Percentiles rank a stretch among this genome's conserved stretches.
These are phyloP conservation scores for Seira ritae DNA, from an alignment of 2,888 invertebrate genomes.

Conservation along the genomic window DNA sequence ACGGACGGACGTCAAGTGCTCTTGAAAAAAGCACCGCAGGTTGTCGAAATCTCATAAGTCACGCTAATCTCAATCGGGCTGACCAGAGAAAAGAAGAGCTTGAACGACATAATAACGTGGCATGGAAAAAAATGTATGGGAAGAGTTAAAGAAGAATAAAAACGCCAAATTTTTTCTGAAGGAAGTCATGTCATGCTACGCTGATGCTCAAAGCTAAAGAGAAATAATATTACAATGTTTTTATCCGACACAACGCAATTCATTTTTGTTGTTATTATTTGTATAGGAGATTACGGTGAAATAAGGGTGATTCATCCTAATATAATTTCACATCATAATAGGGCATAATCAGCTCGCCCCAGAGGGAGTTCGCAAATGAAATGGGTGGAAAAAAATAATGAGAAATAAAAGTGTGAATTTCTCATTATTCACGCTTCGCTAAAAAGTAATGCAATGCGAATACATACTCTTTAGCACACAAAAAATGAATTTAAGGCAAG, in stretches of 20 bases:
- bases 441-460: neutral
- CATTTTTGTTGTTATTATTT: constrained; percentile 39
- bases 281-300: constrained; percentile 35
- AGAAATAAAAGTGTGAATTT: constrained; percentile 38
- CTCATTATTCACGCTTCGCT: constrained; percentile 41
- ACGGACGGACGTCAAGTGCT: constrained; percentile 54
- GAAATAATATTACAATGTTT: constrained; percentile 42
- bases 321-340: constrained; percentile 52
- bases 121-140: neutral
- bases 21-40: constrained; percentile 61
- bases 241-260: constrained; percentile 18
- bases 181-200: neutral
- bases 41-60: constrained; percentile 69
- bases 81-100: neutral
- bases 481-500: too few relatives aligned
- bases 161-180: neutral
- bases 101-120: constrained; percentile 61
- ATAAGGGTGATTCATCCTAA: constrained; percentile 54
- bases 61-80: constrained; percentile 63
- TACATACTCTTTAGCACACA: neutral
- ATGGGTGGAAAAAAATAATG: constrained; percentile 29
- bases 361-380: constrained; percentile 42
- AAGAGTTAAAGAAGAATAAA: neutral
- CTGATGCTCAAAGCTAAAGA: neutral
- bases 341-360: constrained; percentile 56